Evolutionary conservation across 2,888 invertebrate genomes (phyloP).

Genomic region (Ectemnius cavifrons): DNA sequence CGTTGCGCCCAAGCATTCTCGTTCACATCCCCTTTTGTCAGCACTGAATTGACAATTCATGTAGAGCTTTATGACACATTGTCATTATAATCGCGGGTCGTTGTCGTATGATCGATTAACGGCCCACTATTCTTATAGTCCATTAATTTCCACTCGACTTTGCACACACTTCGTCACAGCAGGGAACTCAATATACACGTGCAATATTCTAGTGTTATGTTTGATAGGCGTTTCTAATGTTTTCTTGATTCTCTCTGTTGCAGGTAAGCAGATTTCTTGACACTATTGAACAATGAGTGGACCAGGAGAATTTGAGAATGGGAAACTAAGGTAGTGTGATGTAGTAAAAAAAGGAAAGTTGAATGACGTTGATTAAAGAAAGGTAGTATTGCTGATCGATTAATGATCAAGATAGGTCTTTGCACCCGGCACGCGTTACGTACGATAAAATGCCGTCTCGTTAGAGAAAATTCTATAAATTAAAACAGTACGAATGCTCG

Average conservation of each 20-base stretch:
- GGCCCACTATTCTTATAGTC: conserved; percentile 6
- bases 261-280: conserved; percentile 60
- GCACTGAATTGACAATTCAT: conserved; percentile 26
- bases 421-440: too few species aligned
- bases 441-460: too few species aligned
- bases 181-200: too few species aligned
- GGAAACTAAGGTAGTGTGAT: too few species aligned
- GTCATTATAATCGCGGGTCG: conserved; percentile 27
- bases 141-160: conserved; percentile 12
- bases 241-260: conserved; percentile 45
- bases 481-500: too few species aligned
- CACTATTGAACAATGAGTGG: neutral
- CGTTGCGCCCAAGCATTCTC: conserved; percentile 37
- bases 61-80: conserved; percentile 38
- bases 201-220: too few species aligned
- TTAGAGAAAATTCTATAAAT: too few species aligned
- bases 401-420: too few species aligned
- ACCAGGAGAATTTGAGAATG: too few species aligned
- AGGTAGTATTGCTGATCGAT: too few species aligned
- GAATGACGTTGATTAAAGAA: too few species aligned
- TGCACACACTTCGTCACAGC: too few species aligned
- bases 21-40: conserved; percentile 36
- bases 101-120: conserved; percentile 27
- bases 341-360: neutral
- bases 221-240: neutral